phyloP scores from a whole-genome alignment of 2,888 invertebrate species.

The Orthosia gracilis region DNA sequence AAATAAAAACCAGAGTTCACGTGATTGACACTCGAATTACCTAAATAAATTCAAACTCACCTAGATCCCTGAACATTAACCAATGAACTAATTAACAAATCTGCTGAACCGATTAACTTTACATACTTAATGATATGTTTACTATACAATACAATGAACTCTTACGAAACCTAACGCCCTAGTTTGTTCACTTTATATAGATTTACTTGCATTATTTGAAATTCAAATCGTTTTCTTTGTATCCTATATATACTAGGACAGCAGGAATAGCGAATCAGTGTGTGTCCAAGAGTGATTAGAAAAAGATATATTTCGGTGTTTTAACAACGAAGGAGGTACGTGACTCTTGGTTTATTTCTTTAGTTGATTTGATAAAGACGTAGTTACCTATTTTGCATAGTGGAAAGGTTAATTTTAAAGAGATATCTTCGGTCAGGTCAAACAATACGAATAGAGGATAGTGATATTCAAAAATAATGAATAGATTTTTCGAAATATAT shows the following conservation, averaged over 20 bases:
- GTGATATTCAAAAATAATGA: slow-evolving; percentile 25
- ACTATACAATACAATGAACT: slow-evolving; percentile 61
- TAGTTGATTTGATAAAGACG: neutral
- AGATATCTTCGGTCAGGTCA: neutral
- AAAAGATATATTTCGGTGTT: slow-evolving; percentile 40
- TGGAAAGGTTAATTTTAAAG: neutral
- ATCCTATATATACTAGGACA: slow-evolving; percentile 54
- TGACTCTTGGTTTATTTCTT: slow-evolving; percentile 9
- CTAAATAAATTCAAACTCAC: slow-evolving; percentile 36
- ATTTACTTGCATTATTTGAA: slow-evolving; percentile 52
- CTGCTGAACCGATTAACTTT: slow-evolving; percentile 37
- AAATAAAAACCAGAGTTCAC: neutral
- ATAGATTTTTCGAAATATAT: slow-evolving; percentile 19
- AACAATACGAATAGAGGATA: neutral
- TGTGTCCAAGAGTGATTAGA: slow-evolving; percentile 28
- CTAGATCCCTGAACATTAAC: slow-evolving; percentile 40
- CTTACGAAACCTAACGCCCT: slow-evolving; percentile 56
- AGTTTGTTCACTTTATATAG: slow-evolving; percentile 41
- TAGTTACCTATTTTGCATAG: neutral
- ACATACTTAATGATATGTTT: slow-evolving; percentile 45
- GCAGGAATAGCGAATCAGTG: slow-evolving; percentile 41
- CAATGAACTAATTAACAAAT: slow-evolving; percentile 53
- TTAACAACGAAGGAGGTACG: slow-evolving; percentile 54
- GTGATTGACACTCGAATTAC: slow-evolving; percentile 8
- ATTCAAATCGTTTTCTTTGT: slow-evolving; percentile 54